Conservation (phyloP, 2,888 invertebrate species). For the Ichneumoninae sp. region DNA sequence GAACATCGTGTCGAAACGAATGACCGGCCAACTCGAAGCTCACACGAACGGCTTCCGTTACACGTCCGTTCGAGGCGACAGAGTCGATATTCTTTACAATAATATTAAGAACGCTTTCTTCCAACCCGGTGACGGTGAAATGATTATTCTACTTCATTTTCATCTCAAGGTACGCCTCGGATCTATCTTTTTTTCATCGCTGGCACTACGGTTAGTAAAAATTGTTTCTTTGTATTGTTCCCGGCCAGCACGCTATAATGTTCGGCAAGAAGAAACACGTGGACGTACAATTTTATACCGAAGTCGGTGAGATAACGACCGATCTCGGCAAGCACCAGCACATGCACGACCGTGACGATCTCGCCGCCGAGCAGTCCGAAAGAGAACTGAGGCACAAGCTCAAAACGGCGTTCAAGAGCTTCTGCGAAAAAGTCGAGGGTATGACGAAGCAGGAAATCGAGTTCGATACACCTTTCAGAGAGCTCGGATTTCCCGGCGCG, state of each 20-base stretch:
- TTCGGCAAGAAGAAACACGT: constrained; percentile 99
- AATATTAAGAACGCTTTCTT: constrained; percentile 99
- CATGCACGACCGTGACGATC: constrained; percentile 99
- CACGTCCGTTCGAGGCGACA: constrained; percentile 99
- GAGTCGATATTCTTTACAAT: constrained; percentile 99
- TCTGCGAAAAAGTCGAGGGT: constrained; percentile 97
- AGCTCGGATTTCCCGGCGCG: constrained; percentile 98
- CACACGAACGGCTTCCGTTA: constrained; percentile 98
- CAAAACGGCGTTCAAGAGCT: constrained; percentile 98
- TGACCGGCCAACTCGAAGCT: constrained; percentile 95
- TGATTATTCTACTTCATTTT: constrained; percentile 99
- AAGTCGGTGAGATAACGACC: constrained; percentile 99
- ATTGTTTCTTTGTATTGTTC: not conserved
- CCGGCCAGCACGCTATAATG: constrained; percentile 95
- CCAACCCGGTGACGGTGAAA: constrained; percentile 99
- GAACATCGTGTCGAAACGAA: constrained; percentile 98
- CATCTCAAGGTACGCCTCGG: constrained; percentile 92
- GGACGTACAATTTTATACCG: constrained; percentile 99
- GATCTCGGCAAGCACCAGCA: constrained; percentile 99
- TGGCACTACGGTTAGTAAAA: not conserved
- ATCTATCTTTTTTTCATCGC: not conserved
- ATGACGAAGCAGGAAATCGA: constrained; percentile 99
- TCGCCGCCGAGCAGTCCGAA: constrained; percentile 99
- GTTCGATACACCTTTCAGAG: constrained; percentile 99
- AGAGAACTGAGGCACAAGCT: constrained; percentile 97